Evolutionary conservation across 2,888 invertebrate genomes (phyloP).

Genomic region (Anoncus sp.): DNA sequence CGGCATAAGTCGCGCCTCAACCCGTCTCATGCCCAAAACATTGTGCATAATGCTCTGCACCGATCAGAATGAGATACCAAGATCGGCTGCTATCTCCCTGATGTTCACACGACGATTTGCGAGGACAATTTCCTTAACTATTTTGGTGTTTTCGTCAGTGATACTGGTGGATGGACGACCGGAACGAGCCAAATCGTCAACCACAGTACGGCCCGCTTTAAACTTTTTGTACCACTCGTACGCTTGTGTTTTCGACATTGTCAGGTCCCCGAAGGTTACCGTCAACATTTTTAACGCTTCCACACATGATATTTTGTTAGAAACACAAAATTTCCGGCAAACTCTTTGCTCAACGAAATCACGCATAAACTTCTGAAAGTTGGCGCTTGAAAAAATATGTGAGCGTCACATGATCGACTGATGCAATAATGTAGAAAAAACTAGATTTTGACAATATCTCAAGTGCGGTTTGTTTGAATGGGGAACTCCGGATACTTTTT

Average conservation of each 20-base stretch:
- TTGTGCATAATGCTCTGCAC: too few relatives aligned
- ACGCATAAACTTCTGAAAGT: too few relatives aligned
- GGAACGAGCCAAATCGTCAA: constrained; percentile 51
- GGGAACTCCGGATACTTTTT: too few relatives aligned
- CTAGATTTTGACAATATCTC: too few relatives aligned
- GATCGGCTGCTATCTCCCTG: constrained; percentile 51
- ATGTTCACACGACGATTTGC: constrained; percentile 43
- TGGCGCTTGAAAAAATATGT: too few relatives aligned
- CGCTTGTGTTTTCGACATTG: constrained; percentile 3
- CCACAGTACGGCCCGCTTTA: constrained; percentile 40
- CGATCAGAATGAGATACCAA: constrained; percentile 46
- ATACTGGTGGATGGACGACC: constrained; percentile 57
- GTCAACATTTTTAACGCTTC: constrained; percentile 44
- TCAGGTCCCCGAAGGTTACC: constrained; percentile 34
- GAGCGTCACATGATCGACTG: too few relatives aligned
- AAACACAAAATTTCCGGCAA: too few relatives aligned
- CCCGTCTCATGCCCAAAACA: too few relatives aligned
- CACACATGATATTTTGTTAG: constrained; percentile 35
- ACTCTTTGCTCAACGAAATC: too few relatives aligned
- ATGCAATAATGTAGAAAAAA: too few relatives aligned
- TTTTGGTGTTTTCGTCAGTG: constrained; percentile 69
- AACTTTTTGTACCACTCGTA: constrained; percentile 54
- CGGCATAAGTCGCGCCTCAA: too few relatives aligned
- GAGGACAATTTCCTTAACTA: constrained; percentile 65
- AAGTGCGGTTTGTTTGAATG: too few relatives aligned